phyloP scores from a whole-genome alignment of 2,888 invertebrate species.

The Synergus laeviventris region DNA sequence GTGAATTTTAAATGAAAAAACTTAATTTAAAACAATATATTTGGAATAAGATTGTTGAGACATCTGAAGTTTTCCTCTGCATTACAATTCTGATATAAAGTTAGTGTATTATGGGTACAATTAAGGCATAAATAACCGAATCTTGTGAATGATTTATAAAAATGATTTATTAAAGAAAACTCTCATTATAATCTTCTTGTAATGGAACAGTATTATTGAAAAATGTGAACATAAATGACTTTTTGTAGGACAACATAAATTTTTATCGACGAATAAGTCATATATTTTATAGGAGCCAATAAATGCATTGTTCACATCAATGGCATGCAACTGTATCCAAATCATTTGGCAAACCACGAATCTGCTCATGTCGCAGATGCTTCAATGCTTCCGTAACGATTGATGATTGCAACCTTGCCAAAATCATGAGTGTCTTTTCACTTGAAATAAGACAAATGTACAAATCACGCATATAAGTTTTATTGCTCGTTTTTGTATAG shows the following conservation, averaged over 20 bases:
- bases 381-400: neutral
- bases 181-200: neutral
- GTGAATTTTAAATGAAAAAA: neutral
- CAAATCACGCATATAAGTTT: neutral
- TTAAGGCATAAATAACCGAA: neutral
- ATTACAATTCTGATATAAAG: neutral
- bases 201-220: neutral
- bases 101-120: neutral
- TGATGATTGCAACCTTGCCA: slow-evolving; percentile 12
- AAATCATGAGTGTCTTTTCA: neutral
- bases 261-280: neutral
- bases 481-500: neutral
- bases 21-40: neutral
- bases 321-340: neutral
- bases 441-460: neutral
- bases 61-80: neutral
- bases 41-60: slow-evolving; percentile 12
- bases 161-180: too few species aligned
- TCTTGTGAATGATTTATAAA: too few species aligned
- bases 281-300: neutral
- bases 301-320: slow-evolving; percentile 18
- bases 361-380: neutral
- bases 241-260: neutral
- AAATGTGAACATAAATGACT: neutral
- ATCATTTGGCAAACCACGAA: slow-evolving; percentile 33